Base-by-base conservation (phyloP, 1,140 invertebrate genomes). In the Latrodectus geometricus region DNA sequence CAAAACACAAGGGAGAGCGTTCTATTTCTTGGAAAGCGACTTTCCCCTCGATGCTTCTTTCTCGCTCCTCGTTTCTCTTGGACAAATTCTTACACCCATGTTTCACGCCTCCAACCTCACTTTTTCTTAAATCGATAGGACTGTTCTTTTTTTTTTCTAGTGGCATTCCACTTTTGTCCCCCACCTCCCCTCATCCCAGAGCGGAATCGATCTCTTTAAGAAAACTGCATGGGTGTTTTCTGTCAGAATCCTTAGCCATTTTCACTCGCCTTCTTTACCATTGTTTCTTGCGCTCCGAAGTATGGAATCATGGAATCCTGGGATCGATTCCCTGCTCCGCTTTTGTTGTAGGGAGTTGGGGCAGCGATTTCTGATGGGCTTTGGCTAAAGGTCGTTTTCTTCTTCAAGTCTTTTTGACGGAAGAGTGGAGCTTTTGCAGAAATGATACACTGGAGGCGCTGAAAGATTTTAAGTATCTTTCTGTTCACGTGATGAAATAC, bases 181-280 rank as follows among this genome's bases (percentile, higher is more conserved):
- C 4, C 35, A 17, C 73, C 49, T 21, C 50, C 15, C 17, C 17
- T 54, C 8, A 52, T 48, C 73, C 21, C 70, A 17, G n/a, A 48
- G 14, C 56, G 8, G 23, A 66, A 78, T 78, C 76, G 76, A 78
- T 78, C 76, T 78, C 56, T 66, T 78, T 78, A 65, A 78, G 21
- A 50, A 78, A 78, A 76, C 9, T 78, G 56, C 50, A 78, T 78
- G 23, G 54, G 54, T 74, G 72, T 50, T 49, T 74, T 9, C 20
- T 14, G 72, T 11, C 12, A 23, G 15, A 20, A 20, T 9, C 68
- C 61, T 65, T 65, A 15, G 56, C 61, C 54, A 65, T 78, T 78
- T 78, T 78, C 54, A n/a, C 50, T 35, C 17, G n/a, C 14, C 23
- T 75, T 75, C 15, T 17, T 56, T 75, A n/a, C 73, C 21, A 21